Evolutionary conservation across 2,113 vertebrate species (phyloP), one percentile per base, ranked within the genome.

Genomic region (Tragelaphus buxtoni): DNA sequence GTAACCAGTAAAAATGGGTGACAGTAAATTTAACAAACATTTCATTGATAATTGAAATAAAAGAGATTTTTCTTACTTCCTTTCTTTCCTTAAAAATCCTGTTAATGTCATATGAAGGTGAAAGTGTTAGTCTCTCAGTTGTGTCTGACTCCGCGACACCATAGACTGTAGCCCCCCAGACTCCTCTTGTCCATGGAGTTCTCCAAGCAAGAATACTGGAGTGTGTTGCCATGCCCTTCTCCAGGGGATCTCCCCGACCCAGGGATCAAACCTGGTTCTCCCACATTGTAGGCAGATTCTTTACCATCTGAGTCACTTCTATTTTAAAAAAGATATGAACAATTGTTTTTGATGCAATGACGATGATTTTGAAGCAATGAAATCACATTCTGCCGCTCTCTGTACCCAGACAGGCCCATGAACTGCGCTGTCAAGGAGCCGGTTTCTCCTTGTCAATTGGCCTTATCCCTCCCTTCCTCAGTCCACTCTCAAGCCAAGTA

Each of bases 21-120:
- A 11, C 12, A 61, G 26, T 30, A 35, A 14, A 94, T 97, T 82
- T 90, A 80, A 94, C 69, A n/a, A 72, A 76, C 89, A 39, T 69
- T 18, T 92, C n/a, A 82, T 2, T 60, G 88, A 85, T 92, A 92
- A 90, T 84, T 77, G 26, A 97, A 88, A 85, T 88, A 56, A 88
- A 96, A 87, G 35, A 55, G 30, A 76, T 65, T 91, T 88, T 58
- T 56, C 65, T 77, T 42, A 53, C 2, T 32, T 90, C 63, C 51
- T 72, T 42, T 53, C 5, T 32, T 91, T 83, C 39, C 58, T 95
- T 82, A 61, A 65, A 72, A 96, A 85, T 74, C 11, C 4, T 20
- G 22, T 45, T 85, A 53, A 39, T 14, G 39, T 89, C 69, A 61
- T 24, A 63, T 14, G 56, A 39, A 72, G 12, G 65, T 0, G 0